Percentiles rank a stretch among this genome's conserved stretches.
Conservation (phyloP, 2,113 vertebrate genomes). For the Esox niger region DNA sequence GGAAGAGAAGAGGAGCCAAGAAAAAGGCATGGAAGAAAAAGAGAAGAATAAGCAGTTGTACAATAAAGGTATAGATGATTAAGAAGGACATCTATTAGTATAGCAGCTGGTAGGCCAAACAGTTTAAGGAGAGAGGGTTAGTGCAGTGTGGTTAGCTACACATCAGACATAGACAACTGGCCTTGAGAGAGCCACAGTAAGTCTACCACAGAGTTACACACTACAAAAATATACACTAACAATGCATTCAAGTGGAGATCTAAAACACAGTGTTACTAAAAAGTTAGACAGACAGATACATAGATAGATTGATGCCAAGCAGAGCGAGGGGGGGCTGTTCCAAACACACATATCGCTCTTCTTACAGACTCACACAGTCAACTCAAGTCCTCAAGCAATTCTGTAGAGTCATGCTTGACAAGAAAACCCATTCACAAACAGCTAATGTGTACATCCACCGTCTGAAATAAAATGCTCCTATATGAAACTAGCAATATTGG, state of each 20-base stretch:
- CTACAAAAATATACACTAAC: too few species aligned
- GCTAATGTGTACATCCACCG: too few species aligned
- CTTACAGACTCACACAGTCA: background rate
- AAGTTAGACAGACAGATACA: too few species aligned
- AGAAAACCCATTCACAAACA: too few species aligned
- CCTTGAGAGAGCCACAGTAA: background rate
- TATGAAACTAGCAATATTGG: too few species aligned
- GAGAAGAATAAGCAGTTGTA: background rate
- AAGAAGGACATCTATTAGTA: background rate
- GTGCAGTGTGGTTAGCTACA: background rate
- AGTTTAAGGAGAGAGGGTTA: background rate
- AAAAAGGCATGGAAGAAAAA: background rate
- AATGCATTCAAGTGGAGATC: too few species aligned
- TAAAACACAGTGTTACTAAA: too few species aligned
- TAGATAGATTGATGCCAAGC: too few species aligned
- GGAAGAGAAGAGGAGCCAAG: background rate
- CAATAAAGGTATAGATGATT: background rate
- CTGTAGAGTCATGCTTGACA: too few species aligned
- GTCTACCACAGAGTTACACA: too few species aligned
- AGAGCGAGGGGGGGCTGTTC: too few species aligned
- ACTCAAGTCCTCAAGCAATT: background rate
- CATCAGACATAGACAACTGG: background rate
- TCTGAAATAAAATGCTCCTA: too few species aligned
- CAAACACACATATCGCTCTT: background rate
- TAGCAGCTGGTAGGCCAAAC: background rate